Conservation (phyloP, 2,888 invertebrate genomes). For the Noctua janthina region DNA sequence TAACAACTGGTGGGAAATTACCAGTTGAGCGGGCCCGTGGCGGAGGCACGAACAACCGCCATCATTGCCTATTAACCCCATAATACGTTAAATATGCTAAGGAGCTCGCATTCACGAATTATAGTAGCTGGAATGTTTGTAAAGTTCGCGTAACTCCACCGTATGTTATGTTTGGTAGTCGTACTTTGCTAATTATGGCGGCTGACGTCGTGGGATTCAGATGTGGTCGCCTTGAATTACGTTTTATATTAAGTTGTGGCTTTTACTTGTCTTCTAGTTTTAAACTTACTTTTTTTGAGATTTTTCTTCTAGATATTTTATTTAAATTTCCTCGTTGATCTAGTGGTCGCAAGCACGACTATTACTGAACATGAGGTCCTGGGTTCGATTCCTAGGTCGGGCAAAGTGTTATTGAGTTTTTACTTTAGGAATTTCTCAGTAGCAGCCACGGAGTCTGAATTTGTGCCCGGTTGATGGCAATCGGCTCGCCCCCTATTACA, state of each 20-base stretch:
- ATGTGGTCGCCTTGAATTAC: constrained; percentile 53
- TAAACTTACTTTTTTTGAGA: background rate
- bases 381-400: no score
- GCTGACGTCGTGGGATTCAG: constrained; percentile 49
- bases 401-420: no score
- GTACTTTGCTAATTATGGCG: constrained; percentile 56
- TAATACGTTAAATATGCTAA: constrained; percentile 88
- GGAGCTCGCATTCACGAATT: constrained; percentile 78
- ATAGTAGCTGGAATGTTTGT: constrained; percentile 73
- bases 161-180: constrained; percentile 26
- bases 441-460: no score
- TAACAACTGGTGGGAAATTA: constrained; percentile 82
- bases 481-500: no score
- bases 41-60: constrained; percentile 73
- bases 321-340: no score
- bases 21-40: constrained; percentile 73
- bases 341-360: no score
- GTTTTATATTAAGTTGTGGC: constrained; percentile 40
- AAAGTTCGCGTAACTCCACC: constrained; percentile 68
- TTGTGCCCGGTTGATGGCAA: no score
- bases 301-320: background rate
- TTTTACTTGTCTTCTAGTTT: background rate
- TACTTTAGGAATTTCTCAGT: no score
- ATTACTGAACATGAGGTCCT: no score
- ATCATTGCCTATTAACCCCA: constrained; percentile 86